A percentile compares a stretch with the other conserved stretches of the same genome.
Conservation (phyloP, 1,140 invertebrate species). For the Nasonia giraulti region DNA sequence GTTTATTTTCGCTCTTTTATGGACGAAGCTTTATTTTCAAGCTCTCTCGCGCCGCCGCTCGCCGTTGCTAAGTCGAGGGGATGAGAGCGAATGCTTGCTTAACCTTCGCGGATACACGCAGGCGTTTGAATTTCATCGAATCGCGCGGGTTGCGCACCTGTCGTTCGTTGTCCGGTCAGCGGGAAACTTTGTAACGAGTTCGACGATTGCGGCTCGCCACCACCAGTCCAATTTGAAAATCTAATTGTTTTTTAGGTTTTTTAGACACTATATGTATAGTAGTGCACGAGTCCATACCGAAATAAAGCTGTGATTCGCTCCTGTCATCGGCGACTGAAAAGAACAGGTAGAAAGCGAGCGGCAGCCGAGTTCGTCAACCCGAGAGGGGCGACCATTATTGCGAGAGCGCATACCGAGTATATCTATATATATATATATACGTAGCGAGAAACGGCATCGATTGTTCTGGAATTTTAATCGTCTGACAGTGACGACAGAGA, state of each 20-base stretch:
- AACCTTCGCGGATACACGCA: no score
- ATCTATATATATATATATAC: no score
- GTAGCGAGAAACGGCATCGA: constrained; percentile 20
- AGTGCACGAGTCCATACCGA: neutral
- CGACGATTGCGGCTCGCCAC: neutral
- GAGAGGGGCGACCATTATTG: constrained; percentile 24
- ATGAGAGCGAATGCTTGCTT: neutral
- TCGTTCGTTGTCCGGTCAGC: constrained; percentile 13
- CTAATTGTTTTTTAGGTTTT: neutral
- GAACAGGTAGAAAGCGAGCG: constrained; percentile 37
- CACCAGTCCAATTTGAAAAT: neutral
- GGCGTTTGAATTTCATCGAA: no score
- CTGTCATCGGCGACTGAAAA: constrained; percentile 32
- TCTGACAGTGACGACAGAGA: neutral
- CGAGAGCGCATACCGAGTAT: neutral
- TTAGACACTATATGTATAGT: neutral
- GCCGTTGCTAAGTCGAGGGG: no score
- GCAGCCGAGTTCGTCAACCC: constrained; percentile 47
- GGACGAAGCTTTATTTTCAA: neutral
- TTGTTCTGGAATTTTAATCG: constrained; percentile 51
- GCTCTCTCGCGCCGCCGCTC: no score
- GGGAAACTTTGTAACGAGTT: constrained; percentile 12
- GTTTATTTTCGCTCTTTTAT: neutral
- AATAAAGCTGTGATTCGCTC: constrained; percentile 40
- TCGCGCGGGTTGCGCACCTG: neutral